Base-by-base conservation (phyloP, 2,888 invertebrate species). In the Cantharis nigra region DNA sequence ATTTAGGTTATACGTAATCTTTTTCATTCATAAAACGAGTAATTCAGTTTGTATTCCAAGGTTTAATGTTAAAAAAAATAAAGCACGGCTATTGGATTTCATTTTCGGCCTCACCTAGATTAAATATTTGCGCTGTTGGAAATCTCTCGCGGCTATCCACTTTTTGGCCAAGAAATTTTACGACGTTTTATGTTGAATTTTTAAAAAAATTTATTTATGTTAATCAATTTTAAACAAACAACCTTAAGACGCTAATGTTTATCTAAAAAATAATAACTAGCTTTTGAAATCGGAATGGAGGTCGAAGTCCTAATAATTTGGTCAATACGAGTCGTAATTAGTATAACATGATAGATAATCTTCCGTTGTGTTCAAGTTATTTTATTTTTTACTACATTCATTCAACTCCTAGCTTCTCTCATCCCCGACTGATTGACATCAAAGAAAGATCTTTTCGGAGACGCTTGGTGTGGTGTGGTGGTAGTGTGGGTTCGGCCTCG, bases 1-100 rank as follows among this genome's bases (percentile, higher is more conserved):
- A 71, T 75, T 75, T 75, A 72, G 76, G 73, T 62, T 76, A 73
- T 65, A 72, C 70, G 72, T 78, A 75, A 72, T 72, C 73, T 73
- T 72, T 75, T 76, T 75, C 78, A 75, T 78, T 78, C 78, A 78
- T 78, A 76, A 78, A 77, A 77, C 77, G 20, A 73, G 67, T 49
- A 65, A 67, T 49, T 20, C 30, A 70, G 49, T 20, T 70, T 62
- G 71, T 26, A 71, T 63, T 63, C 71, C 18, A 71, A 67, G 65
- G 65, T 67, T 67, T 67, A 20, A 13, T 67, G 65, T 67, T 67
- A 67, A 67, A 67, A 49, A 33, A 49, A 49, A 49, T 49, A 49
- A 49, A 49, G 49, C 49, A 67, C 65, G 26, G 26, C 65, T 67
- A 67, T 67, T 49, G 49, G 49, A 49, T 49, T 49, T 49, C 49